Percentiles rank a stretch among this genome's conserved stretches.
These are phyloP conservation scores for Eugnorisma glareosa DNA, from an alignment of 2,888 invertebrate genomes.

Conservation along the genomic window DNA sequence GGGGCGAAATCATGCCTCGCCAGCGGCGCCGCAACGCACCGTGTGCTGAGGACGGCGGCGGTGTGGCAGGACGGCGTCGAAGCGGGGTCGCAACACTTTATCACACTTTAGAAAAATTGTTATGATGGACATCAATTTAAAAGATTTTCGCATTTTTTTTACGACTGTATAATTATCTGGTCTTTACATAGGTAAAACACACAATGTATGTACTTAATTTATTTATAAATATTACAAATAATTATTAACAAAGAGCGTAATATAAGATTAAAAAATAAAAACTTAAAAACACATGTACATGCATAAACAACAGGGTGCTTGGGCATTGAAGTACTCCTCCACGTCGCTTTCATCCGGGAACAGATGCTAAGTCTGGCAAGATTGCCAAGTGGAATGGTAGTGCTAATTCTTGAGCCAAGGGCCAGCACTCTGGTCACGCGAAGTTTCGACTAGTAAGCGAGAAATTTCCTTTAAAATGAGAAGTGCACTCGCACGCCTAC, in stretches of 20 bases:
- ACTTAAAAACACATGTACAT: background rate
- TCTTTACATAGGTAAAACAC: background rate
- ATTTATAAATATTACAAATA: background rate
- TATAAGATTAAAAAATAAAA: background rate
- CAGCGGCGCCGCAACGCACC: too few relatives aligned
- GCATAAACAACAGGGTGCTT: background rate
- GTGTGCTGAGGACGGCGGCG: too few relatives aligned
- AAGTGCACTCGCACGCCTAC: background rate
- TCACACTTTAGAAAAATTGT: background rate
- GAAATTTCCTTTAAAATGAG: background rate
- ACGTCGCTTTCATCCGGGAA: background rate
- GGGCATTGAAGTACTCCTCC: background rate
- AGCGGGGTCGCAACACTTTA: too few relatives aligned
- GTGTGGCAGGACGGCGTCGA: too few relatives aligned
- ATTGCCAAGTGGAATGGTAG: background rate
- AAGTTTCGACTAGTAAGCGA: background rate
- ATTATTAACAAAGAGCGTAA: constrained; percentile 40
- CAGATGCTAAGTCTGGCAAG: background rate
- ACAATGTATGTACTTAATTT: background rate
- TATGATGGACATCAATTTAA: background rate
- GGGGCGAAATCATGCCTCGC: too few relatives aligned
- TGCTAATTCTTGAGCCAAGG: background rate
- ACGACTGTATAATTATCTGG: background rate
- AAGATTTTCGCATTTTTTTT: background rate
- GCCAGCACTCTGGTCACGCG: background rate